Evolutionary conservation across 2,888 invertebrate species (phyloP).

Genomic region (Malthinus seriepunctatus): DNA sequence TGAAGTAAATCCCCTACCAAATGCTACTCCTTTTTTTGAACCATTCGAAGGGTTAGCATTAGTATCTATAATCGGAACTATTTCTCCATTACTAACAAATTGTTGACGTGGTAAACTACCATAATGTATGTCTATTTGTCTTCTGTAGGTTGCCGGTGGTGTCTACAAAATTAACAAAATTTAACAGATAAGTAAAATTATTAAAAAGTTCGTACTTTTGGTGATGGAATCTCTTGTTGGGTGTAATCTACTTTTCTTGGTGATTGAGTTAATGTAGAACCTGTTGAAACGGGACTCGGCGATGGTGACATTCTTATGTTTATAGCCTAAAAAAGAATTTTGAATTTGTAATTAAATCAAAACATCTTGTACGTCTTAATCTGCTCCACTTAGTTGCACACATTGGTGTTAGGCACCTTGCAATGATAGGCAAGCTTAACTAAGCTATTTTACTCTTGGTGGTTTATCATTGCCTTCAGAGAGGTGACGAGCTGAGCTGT

Average conservation of each 20-base stretch:
- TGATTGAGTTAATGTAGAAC: conserved; percentile 39
- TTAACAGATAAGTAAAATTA: neutral
- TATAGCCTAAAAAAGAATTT: conserved; percentile 34
- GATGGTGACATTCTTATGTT: conserved; percentile 53
- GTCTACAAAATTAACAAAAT: conserved; percentile 59
- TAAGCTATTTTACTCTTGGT: no score
- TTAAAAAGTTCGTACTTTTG: conserved; percentile 11
- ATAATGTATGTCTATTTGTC: conserved; percentile 76
- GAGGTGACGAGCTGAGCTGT: no score
- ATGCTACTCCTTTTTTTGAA: conserved; percentile 68
- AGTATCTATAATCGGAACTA: conserved; percentile 45
- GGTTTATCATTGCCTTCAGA: no score
- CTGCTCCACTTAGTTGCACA: no score
- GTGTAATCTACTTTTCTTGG: conserved; percentile 43
- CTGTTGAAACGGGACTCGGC: conserved; percentile 53
- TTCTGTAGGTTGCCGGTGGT: conserved; percentile 74
- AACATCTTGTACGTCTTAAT: no score
- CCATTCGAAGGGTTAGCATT: conserved; percentile 54
- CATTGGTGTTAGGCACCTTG: no score
- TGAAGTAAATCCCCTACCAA: conserved; percentile 67
- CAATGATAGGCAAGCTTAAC: no score
- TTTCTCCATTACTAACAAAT: conserved; percentile 54
- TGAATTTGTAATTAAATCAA: no score
- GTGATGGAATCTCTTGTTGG: conserved; percentile 38
- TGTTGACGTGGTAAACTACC: conserved; percentile 79